Conservation (phyloP, 1,140 invertebrate genomes). For the Stegodyphus mimosarum region DNA sequence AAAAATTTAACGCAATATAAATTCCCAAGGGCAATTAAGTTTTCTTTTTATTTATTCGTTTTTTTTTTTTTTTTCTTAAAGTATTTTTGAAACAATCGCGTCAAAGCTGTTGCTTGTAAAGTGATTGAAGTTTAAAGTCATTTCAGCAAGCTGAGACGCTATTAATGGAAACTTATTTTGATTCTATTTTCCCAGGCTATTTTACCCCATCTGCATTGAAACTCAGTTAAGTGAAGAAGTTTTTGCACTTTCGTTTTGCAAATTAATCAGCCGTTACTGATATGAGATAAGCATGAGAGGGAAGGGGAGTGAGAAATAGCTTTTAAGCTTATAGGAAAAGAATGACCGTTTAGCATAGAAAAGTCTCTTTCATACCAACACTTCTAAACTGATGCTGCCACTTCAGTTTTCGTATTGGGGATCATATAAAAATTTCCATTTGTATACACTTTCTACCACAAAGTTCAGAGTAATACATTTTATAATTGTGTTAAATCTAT, state of each 20-base stretch:
- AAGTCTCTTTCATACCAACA: conserved; percentile 21
- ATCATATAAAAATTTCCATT: too few relatives aligned
- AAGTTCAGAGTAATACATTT: too few relatives aligned
- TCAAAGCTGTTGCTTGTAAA: conserved; percentile 27
- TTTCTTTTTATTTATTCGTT: too few relatives aligned
- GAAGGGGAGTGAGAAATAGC: conserved; percentile 8
- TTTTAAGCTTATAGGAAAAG: conserved; percentile 27
- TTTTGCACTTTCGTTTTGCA: conserved; percentile 23
- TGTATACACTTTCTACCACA: too few relatives aligned
- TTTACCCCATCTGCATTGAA: conserved; percentile 6
- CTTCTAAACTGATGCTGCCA: conserved; percentile 34
- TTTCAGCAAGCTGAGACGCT: conserved; percentile 41
- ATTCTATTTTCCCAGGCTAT: conserved; percentile 18
- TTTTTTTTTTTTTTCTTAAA: background rate
- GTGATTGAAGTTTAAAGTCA: conserved; percentile 34
- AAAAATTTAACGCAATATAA: too few relatives aligned
- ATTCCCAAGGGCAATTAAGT: too few relatives aligned
- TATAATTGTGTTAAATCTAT: too few relatives aligned
- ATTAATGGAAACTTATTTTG: conserved; percentile 23
- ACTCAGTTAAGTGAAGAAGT: conserved; percentile 1
- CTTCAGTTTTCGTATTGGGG: background rate
- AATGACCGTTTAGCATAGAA: conserved; percentile 39
- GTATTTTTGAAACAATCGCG: background rate
- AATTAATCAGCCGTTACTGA: conserved; percentile 38
- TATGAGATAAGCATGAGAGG: conserved; percentile 27